Evolutionary conservation across 2,113 vertebrate species (phyloP), one percentile per base, ranked within the genome.

Genomic region (Phocoena phocoena): DNA sequence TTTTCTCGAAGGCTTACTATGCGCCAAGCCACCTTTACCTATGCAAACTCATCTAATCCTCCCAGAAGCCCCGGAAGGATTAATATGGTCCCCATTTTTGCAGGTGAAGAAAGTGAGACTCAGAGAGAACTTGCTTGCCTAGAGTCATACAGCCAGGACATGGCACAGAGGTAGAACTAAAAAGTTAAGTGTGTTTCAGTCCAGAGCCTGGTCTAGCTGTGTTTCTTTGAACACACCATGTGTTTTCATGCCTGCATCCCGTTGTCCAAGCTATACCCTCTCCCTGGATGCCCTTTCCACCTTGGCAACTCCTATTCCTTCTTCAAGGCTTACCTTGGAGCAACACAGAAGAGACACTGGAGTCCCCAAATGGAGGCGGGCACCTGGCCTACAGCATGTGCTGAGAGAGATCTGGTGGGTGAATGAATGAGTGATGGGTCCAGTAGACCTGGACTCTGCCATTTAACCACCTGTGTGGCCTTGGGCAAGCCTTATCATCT

Each of bases 351-450:
- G 23, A 31, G 28, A 79, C 31, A 15, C 10, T 36, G 79, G 58
- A 41, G 21, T 0, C n/a, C 36, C n/a, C 38, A n/a, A n/a, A 20
- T 8, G 36, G 4, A 76, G 36, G 14, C 25, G 7, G 53, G 41
- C 5, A 11, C n/a, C 44, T 28, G 17, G 21, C 41, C 53, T 23
- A 3, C 1, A 8, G 44, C 0, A 31, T 5, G 5, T 1, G 1
- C 18, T 6, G 47, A n/a, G 8, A 26, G 84, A 62, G 63, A 68
- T 7, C 8, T 9, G 55, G 38, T 26, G 33, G 31, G 4, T 26
- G 18, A 53, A 33, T 15, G 65, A 85, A 55, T 14, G 65, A 11
- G 33, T 21, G 13, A 33, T 23, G 50, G 38, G 12, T 17, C 63
- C 71, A 31, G 47, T 28, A n/a, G 62, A 62, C 33, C 62, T 55